Percentiles rank a stretch among this genome's conserved stretches.
phyloP scores from a whole-genome alignment of 2,888 invertebrate species.

The Aleiodes alternator region DNA sequence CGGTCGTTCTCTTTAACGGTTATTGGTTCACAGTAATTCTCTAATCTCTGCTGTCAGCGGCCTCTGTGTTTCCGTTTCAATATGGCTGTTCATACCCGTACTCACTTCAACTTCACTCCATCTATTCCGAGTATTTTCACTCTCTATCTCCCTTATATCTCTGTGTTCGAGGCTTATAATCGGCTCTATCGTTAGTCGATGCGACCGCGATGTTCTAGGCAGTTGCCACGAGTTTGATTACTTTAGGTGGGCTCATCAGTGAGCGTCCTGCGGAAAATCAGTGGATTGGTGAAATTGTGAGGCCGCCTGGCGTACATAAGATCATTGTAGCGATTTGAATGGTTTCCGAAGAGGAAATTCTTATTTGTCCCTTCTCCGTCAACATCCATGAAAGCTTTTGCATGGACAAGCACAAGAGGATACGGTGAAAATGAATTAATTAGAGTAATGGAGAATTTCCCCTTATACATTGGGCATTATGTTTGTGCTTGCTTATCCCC shows the following conservation, averaged over 20 bases:
- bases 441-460: neutral
- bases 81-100: conserved; percentile 61
- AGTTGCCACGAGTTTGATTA: conserved; percentile 68
- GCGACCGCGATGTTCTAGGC: conserved; percentile 56
- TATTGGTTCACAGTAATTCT: conserved; percentile 73
- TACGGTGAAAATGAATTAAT: neutral
- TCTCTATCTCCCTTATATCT: conserved; percentile 15
- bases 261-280: conserved; percentile 65
- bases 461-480: neutral
- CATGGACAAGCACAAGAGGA: neutral
- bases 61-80: conserved; percentile 72
- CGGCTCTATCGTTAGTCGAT: conserved; percentile 46
- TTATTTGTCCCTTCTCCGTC: conserved; percentile 29
- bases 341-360: conserved; percentile 24
- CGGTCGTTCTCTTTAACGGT: conserved; percentile 74
- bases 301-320: conserved; percentile 6
- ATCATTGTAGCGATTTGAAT: neutral
- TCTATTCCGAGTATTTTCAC: neutral
- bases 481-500: neutral
- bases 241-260: conserved; percentile 65
- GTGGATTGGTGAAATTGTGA: conserved; percentile 41
- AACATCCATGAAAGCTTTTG: conserved; percentile 14
- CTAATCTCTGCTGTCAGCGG: conserved; percentile 73
- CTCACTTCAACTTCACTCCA: conserved; percentile 23
- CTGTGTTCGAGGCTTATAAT: conserved; percentile 51